Percentiles rank a stretch among this genome's conserved stretches.
Conservation (phyloP, 1,140 invertebrate species). For the Phymorhynchus buccinoides region DNA sequence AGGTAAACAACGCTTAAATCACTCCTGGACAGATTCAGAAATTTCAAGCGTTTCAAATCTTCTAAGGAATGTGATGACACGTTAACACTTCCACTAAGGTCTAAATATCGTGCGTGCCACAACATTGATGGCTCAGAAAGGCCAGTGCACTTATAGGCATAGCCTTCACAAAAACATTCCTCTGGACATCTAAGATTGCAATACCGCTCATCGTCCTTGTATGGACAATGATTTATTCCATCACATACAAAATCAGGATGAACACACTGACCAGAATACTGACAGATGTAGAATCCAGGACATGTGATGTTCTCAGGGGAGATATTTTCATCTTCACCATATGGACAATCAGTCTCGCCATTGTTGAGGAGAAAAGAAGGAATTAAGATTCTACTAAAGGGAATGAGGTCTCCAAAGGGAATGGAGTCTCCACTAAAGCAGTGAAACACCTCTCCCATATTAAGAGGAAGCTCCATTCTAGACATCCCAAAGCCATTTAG, state of each 20-base stretch:
- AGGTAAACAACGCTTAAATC: background rate
- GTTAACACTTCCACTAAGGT: background rate
- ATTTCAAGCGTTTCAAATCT: background rate
- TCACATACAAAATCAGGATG: slow-evolving; percentile 34
- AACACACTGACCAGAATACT: slow-evolving; percentile 4
- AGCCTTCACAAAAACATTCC: slow-evolving; percentile 30
- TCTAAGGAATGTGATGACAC: background rate
- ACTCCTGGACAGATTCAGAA: slow-evolving; percentile 31
- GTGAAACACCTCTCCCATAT: background rate
- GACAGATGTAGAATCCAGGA: slow-evolving; percentile 28
- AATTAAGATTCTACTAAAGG: too few relatives aligned
- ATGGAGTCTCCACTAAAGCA: background rate
- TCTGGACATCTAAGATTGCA: slow-evolving; percentile 30
- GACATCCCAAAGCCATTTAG: background rate
- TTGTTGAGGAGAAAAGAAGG: slow-evolving; percentile 16
- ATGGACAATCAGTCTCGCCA: background rate
- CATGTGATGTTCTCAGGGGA: background rate
- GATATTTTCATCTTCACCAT: slow-evolving; percentile 8
- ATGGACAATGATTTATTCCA: slow-evolving; percentile 32
- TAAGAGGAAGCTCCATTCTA: too few relatives aligned
- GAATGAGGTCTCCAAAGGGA: too few relatives aligned
- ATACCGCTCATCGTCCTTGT: slow-evolving; percentile 37
- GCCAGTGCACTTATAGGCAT: slow-evolving; percentile 26
- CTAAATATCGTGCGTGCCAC: slow-evolving; percentile 25
- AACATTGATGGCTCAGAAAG: background rate